Percentiles rank a stretch among this genome's conserved stretches.
Conservation (phyloP, 2,797 vertebrate species). For the Lindbergichthys nudifrons region DNA sequence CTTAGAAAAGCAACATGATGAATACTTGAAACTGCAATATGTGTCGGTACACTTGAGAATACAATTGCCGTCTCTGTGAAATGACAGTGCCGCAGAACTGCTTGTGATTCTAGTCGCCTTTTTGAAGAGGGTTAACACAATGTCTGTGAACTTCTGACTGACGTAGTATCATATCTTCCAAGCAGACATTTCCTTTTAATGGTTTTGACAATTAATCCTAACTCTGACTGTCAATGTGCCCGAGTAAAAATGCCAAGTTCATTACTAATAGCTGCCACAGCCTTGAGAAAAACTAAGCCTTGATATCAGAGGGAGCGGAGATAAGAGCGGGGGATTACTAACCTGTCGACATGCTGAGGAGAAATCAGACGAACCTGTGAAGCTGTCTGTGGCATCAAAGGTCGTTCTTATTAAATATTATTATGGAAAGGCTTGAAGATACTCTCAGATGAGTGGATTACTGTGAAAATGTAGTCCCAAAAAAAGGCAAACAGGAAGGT, state of each 20-base stretch:
- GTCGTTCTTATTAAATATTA: constrained; percentile 77
- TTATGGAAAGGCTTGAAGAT: constrained; percentile 68
- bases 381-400: constrained; percentile 77
- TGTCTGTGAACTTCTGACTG: constrained; percentile 11
- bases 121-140: constrained; percentile 27
- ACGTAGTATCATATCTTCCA: constrained; percentile 37
- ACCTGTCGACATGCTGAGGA: constrained; percentile 65
- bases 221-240: constrained; percentile 36
- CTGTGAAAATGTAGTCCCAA: constrained; percentile 57
- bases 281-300: constrained; percentile 65
- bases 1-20: constrained; percentile 23
- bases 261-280: constrained; percentile 66
- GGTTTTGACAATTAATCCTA: constrained; percentile 36
- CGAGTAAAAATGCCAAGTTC: constrained; percentile 67
- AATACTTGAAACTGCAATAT: constrained; percentile 13
- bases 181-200: constrained; percentile 41
- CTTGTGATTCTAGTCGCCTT: constrained; percentile 1
- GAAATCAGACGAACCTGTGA: constrained; percentile 68
- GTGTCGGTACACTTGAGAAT: constrained; percentile 23
- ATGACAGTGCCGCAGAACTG: not conserved
- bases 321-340: constrained; percentile 74
- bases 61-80: constrained; percentile 11
- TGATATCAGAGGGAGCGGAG: constrained; percentile 73
- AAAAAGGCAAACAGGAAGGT: constrained; percentile 55
- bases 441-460: constrained; percentile 76